Base-by-base conservation (phyloP, 2,888 invertebrate genomes). In the Halictus quadricinctus region DNA sequence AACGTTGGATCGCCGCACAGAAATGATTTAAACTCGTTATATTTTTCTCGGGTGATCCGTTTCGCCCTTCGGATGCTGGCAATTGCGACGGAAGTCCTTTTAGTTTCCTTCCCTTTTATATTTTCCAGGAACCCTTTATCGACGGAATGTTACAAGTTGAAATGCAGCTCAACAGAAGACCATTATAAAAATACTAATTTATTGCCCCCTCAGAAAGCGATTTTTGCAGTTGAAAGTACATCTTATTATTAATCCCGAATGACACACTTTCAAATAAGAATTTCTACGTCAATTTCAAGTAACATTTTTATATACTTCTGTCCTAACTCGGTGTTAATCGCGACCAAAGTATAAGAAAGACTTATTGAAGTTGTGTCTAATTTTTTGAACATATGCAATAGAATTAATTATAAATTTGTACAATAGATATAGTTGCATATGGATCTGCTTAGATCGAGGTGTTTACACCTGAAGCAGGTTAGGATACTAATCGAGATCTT, bases 1-100 rank as follows among this genome's bases (percentile, higher is more conserved):
- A n/a, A 74, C 29, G 36, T 66, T 10, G 36, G 66, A 41, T 66
- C 18, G 36, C 18, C 25, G 41, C 25, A 2, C 41, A 43, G 50
- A 74, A 75, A 78, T 69, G 15, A 74, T 43, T 77, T 48, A 72
- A 78, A 54, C 54, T 54, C 54, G 46, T 58, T 58, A 66, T 76
- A 75, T 36, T 41, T 29, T 81, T 75, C 43, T 15, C 15, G 15
- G 7, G 36, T 5, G 6, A 29, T 66, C 41, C 41, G 15, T 58
- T 73, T 66, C 72, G 21, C 0, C 3, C 15, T 41, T 25, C 43
- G 29, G 21, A 12, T 5, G 18, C 43, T 18, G 48, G 43, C 29
- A 60, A 75, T 72, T 36, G 25, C 43, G 7, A 60, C 43, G 36
- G 25, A 18, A n/a, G 29, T 79, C 60, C 13, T n/a, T 50, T 48